These are phyloP conservation scores for Coremacera marginata DNA, from an alignment of 2,888 invertebrate species.

Conservation along the genomic window DNA sequence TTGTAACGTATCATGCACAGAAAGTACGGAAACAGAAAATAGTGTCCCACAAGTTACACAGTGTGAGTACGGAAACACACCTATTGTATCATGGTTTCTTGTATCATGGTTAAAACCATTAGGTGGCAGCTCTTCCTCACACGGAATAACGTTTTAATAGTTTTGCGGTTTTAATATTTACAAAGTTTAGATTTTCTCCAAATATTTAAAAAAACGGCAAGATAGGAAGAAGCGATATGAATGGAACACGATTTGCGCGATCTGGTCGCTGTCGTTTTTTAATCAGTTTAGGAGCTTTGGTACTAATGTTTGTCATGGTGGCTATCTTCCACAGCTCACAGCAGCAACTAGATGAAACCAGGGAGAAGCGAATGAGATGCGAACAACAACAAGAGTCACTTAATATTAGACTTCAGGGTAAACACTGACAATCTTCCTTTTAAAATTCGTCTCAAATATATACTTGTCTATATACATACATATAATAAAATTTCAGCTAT, in stretches of 20 bases:
- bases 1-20: too few species aligned
- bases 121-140: too few species aligned
- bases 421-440: slow-evolving; percentile 42
- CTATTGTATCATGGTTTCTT: too few species aligned
- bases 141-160: too few species aligned
- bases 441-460: not conserved
- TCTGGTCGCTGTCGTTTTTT: slow-evolving; percentile 74
- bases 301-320: slow-evolving; percentile 72
- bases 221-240: slow-evolving; percentile 50
- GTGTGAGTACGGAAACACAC: too few species aligned
- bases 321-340: slow-evolving; percentile 74
- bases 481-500: slow-evolving; percentile 69
- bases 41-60: too few species aligned
- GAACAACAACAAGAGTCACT: slow-evolving; percentile 74
- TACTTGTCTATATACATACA: slow-evolving; percentile 30
- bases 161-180: too few species aligned
- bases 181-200: too few species aligned
- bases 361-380: slow-evolving; percentile 71
- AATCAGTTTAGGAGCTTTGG: slow-evolving; percentile 71
- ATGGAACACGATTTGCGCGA: slow-evolving; percentile 72
- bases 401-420: slow-evolving; percentile 74
- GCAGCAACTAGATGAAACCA: slow-evolving; percentile 72
- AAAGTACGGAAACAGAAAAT: too few species aligned
- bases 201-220: not conserved
- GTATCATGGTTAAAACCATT: too few species aligned